Percentiles rank a stretch among this genome's conserved stretches.
Evolutionary conservation across 2,797 vertebrate genomes (phyloP).

Genomic region (Chelidonichthys spinosus): DNA sequence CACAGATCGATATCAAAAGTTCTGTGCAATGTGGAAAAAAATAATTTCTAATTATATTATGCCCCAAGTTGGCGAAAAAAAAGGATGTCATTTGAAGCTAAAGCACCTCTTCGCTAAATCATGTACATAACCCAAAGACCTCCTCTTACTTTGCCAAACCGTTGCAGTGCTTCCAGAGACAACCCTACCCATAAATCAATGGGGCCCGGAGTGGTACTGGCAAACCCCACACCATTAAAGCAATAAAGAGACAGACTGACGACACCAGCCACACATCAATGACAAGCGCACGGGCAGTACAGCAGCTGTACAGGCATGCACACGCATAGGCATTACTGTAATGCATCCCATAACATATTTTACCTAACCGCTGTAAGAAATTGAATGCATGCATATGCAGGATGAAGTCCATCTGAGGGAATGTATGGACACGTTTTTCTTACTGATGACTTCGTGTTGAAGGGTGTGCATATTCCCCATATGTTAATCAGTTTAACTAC

Average conservation of each 20-base stretch:
- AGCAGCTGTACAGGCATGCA: constrained; percentile 46
- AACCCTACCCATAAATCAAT: constrained; percentile 74
- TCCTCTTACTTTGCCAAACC: constrained; percentile 67
- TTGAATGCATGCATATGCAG: constrained; percentile 42
- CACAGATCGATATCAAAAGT: constrained; percentile 50
- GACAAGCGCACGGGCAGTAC: constrained; percentile 44
- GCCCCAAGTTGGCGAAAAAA: constrained; percentile 4
- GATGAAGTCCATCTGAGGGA: constrained; percentile 20
- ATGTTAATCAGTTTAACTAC: constrained; percentile 43
- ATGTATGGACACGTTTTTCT: constrained; percentile 22
- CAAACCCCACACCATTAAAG: constrained; percentile 72
- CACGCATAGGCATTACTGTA: constrained; percentile 41
- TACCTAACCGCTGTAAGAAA: constrained; percentile 28
- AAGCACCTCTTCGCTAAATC: constrained; percentile 68
- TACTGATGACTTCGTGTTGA: constrained; percentile 29
- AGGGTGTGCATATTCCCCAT: constrained; percentile 14
- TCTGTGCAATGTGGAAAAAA: constrained; percentile 23
- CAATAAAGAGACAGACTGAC: constrained; percentile 72
- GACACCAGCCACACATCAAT: constrained; percentile 69
- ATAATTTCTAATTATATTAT: constrained; percentile 55
- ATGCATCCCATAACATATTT: constrained; percentile 44
- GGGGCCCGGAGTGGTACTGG: constrained; percentile 61
- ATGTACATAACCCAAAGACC: constrained; percentile 69
- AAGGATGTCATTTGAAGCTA: constrained; percentile 54
- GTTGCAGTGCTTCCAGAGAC: constrained; percentile 67